Evolutionary conservation across 2,888 invertebrate genomes (phyloP).

Genomic region (Microplitis manilae): DNA sequence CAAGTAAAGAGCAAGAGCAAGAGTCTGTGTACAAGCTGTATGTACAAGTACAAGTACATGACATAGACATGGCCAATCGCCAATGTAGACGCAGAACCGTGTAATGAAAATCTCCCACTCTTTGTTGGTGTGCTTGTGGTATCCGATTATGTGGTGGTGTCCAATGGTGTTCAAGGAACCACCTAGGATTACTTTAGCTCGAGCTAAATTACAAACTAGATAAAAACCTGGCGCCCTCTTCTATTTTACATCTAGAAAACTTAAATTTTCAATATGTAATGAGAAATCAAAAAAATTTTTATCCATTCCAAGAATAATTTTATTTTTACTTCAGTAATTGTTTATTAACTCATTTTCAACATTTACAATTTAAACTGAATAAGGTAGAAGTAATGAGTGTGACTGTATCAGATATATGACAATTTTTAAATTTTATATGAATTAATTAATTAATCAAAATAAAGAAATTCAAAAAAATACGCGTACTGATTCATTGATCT

Average conservation of each 20-base stretch:
- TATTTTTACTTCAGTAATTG: no score
- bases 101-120: not conserved
- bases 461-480: no score
- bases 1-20: not conserved
- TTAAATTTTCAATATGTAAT: no score
- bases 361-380: no score
- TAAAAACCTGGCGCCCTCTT: not conserved
- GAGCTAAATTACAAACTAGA: not conserved
- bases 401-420: no score
- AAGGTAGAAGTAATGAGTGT: no score
- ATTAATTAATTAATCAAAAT: no score
- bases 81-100: not conserved
- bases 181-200: not conserved
- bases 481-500: no score
- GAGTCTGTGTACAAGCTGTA: not conserved
- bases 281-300: no score
- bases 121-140: not conserved
- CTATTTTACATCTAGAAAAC: not conserved
- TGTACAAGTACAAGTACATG: constrained; percentile 7
- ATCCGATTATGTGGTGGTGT: not conserved
- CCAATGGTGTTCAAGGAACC: not conserved
- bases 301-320: no score
- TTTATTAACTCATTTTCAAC: no score
- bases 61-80: constrained; percentile 26
- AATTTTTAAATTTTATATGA: no score